phyloP scores from a whole-genome alignment of 2,888 invertebrate species.

The Ophioninae sp. region DNA sequence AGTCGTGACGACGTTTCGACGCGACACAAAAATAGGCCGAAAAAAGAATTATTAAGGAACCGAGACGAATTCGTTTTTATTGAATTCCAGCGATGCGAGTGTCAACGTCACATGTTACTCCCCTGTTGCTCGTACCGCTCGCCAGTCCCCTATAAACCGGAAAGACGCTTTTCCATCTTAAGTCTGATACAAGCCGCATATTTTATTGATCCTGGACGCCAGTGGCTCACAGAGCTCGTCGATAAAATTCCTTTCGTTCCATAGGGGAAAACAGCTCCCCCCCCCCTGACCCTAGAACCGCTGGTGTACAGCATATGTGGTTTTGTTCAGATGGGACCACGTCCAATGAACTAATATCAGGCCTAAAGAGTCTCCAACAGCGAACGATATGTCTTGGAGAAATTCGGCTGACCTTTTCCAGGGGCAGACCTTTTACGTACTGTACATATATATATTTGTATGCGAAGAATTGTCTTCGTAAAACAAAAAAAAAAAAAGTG shows the following conservation, averaged over 20 bases:
- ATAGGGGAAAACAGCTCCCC: neutral
- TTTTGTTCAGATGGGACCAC: neutral
- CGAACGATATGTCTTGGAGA: neutral
- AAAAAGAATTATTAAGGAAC: too few species aligned
- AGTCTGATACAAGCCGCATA: neutral
- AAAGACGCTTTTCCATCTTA: neutral
- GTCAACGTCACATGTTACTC: neutral
- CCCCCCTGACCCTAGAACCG: too few species aligned
- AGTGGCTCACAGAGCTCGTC: neutral
- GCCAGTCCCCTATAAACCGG: neutral
- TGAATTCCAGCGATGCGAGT: too few species aligned
- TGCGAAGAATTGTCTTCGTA: constrained; percentile 9
- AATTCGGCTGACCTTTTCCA: constrained; percentile 20
- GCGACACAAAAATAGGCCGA: too few species aligned
- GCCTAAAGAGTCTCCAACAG: constrained; percentile 10
- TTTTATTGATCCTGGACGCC: neutral
- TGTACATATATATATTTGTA: neutral
- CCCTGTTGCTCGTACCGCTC: neutral
- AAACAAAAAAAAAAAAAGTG: constrained; percentile 24
- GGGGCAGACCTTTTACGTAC: neutral
- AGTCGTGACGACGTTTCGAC: too few species aligned
- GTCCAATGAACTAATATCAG: constrained; percentile 10
- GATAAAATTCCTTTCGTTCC: neutral
- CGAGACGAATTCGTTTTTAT: too few species aligned
- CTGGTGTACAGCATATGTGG: neutral